phyloP scores from a whole-genome alignment of 2,797 vertebrate genomes.

The Gobio occitaniae region DNA sequence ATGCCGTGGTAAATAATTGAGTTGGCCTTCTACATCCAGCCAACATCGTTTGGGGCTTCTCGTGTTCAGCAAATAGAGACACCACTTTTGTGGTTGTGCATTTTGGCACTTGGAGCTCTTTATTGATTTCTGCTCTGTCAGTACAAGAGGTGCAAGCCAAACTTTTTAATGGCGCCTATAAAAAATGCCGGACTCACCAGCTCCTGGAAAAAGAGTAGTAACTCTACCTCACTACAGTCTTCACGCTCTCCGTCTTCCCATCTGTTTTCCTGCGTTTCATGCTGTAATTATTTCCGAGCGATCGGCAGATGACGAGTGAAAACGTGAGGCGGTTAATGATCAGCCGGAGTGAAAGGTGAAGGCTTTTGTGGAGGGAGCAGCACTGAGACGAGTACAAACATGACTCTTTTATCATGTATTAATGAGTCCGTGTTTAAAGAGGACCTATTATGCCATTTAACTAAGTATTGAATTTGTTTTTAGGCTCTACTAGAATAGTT shows the following conservation, averaged over 20 bases:
- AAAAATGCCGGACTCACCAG: neutral
- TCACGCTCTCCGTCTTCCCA: neutral
- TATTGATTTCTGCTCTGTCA: conserved; percentile 12
- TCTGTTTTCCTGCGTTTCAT: neutral
- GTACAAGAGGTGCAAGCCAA: conserved; percentile 6
- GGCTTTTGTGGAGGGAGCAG: neutral
- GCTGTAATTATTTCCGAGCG: neutral
- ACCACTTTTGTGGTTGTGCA: neutral
- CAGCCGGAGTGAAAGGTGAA: conserved; percentile 12
- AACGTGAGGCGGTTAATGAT: neutral
- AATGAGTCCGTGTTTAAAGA: conserved; percentile 30
- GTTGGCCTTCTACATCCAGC: conserved; percentile 7
- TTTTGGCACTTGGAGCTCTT: neutral
- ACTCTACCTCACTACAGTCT: neutral
- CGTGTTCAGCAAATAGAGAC: conserved; percentile 26
- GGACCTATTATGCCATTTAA: neutral
- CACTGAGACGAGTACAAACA: neutral
- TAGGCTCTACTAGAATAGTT: neutral
- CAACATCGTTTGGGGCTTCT: neutral
- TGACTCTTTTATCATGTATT: neutral
- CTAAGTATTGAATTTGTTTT: neutral
- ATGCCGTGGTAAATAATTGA: neutral
- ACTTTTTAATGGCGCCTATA: conserved; percentile 20
- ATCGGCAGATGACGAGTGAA: neutral
- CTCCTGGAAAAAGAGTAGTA: neutral